Evolutionary conservation across 1,140 invertebrate species (phyloP).

Genomic region (Sinonovacula constricta): DNA sequence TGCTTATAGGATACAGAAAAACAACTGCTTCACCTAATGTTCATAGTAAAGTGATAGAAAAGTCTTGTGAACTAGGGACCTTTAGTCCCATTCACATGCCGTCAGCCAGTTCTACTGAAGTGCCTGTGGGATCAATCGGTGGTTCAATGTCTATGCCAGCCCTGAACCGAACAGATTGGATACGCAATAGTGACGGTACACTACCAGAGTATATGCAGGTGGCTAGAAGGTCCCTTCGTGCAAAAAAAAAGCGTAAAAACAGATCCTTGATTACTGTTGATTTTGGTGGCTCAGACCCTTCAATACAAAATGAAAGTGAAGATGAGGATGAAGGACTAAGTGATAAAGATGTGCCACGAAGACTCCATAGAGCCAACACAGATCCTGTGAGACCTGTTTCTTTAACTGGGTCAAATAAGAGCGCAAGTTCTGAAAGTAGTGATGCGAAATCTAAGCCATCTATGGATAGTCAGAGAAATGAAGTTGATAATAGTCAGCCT

Average conservation of each 20-base stretch:
- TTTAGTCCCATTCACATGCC: conserved; percentile 62
- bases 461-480: too few species aligned
- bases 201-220: conserved; percentile 65
- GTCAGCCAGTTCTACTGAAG: conserved; percentile 15
- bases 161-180: conserved; percentile 66
- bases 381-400: conserved; percentile 26
- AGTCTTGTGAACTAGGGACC: conserved; percentile 77
- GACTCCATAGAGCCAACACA: conserved; percentile 34
- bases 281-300: conserved; percentile 21
- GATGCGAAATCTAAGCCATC: background rate
- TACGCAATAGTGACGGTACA: conserved; percentile 68
- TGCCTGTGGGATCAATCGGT: conserved; percentile 24
- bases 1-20: conserved; percentile 77
- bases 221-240: conserved; percentile 36
- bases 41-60: conserved; percentile 56
- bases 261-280: conserved; percentile 45
- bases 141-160: conserved; percentile 66
- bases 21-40: conserved; percentile 60
- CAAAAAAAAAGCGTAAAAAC: conserved; percentile 33
- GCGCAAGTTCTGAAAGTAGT: background rate
- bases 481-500: too few species aligned
- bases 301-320: conserved; percentile 2
- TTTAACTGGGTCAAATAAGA: background rate
- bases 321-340: too few species aligned
- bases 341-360: conserved; percentile 8